Percentiles rank a stretch among this genome's conserved stretches.
phyloP scores from a whole-genome alignment of 2,797 vertebrate genomes.

The Rhinoraja longicauda region DNA sequence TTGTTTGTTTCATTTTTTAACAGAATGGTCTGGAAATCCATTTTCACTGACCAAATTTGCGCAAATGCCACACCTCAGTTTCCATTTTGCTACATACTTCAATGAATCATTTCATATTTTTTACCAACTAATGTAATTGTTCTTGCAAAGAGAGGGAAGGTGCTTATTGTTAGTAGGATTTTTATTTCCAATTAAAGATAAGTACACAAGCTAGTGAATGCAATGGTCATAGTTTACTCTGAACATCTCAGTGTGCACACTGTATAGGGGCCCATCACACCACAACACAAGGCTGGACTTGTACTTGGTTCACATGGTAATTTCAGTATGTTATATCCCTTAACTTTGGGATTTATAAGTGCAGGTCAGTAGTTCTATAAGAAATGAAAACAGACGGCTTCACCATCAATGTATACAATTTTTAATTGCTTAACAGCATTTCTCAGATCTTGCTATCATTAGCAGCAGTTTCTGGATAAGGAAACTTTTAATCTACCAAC shows the following conservation, averaged over 20 bases:
- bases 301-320: not conserved
- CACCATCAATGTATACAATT: not conserved
- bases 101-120: not conserved
- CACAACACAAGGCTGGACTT: not conserved
- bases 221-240: not conserved
- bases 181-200: not conserved
- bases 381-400: not conserved
- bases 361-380: not conserved
- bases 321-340: not conserved
- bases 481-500: not conserved
- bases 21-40: not conserved
- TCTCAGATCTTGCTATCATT: not conserved
- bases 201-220: constrained; percentile 5
- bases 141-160: not conserved
- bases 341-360: not conserved
- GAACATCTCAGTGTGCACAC: not conserved
- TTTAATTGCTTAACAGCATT: not conserved
- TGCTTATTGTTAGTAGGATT: not conserved
- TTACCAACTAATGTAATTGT: not conserved
- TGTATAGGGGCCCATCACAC: not conserved
- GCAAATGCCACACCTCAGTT: not conserved
- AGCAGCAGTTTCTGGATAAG: not conserved
- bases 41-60: not conserved
- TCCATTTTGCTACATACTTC: not conserved
- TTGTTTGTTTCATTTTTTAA: not conserved